Evolutionary conservation across 2,797 vertebrate species (phyloP), one percentile per base, ranked within the genome.

Genomic region (Pristis pectinata): DNA sequence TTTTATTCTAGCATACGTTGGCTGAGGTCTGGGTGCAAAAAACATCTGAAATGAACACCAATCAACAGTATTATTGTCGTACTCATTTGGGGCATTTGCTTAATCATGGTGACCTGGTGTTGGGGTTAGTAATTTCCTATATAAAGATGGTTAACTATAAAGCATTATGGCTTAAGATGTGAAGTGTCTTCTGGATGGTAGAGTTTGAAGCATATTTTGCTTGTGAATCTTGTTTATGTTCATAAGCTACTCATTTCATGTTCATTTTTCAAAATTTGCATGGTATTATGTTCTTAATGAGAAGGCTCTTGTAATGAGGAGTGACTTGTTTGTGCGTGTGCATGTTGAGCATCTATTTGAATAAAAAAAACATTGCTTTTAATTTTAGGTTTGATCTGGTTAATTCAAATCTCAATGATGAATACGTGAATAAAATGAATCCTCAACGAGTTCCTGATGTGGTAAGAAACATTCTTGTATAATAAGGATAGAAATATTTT

Each of bases 1-100:
- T 95, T 70, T 94, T 96, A 94, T 95, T 96, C 59, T 96, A 99
- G 99, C 99, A 99, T 96, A 97, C 96, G 0, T 97, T 99, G 96
- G 98, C 98, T 91, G 99, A 99, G 96, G 98, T 98, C 94, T 99
- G 99, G 99, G 98, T 99, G 70, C 98, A 98, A 97, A 99, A 99
- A 95, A 99, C 98, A 24, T 99, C 98, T 0, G 99, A 99, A 97
- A 96, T 99, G 98, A 95, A 98, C 96, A 99, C 98, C 0, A 97
- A 97, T 95, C 98, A 98, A 95, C 99, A 99, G 94, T 99, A 99
- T 95, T 98, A 99, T 97, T 99, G 98, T 96, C 98, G 97, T 0
- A 99, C 99, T 41, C 99, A 98, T 96, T 96, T 99, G 96, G 99
- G 99, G 0, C 99, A 99, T 96, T 97, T 99, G 96, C 97, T 99